Evolutionary conservation across 2,888 invertebrate species (phyloP), one percentile per base, ranked within the genome.

Genomic region (Ectemnius cavifrons): DNA sequence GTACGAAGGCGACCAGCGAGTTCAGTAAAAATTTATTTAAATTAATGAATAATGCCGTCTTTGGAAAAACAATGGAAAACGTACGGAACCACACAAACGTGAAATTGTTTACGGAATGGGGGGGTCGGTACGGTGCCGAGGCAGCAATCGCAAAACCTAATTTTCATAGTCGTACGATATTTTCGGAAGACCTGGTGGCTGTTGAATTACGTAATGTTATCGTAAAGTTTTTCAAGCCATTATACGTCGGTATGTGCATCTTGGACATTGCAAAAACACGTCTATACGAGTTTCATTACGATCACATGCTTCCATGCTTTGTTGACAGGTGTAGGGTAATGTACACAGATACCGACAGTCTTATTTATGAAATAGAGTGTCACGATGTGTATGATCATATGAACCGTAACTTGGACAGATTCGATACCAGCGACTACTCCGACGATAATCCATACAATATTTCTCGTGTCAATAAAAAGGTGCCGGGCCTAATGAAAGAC

Each of bases 31-130:
- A 87, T 71, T 86, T 89, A 69, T 90, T 80, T 72, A 91, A 91
- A 82, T 70, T 89, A 23, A 84, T 89, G 86, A 89, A 89, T 69
- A 90, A 91, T 74, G 71, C 79, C 0, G 77, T 84, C 3, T 87
- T 80, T 70, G 85, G 84, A 13, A 91, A 91, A 83, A 89, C 89
- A 1, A 91, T 91, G 87, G 91, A 91, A 80, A 91, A 91, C 83
- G 87, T 90, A 13, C 76, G 88, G 46, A 91, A 91, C 58, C 80
- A 85, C 72, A 80, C 85, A n/a, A 85, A 89, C 77, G 82, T 92
- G 0, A 84, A 82, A 75, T 62, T 87, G 5, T 70, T 83, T 4
- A 80, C 77, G 3, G 57, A 80, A 37, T 86, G 86, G 85, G 76
- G 82, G 23, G 81, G 80, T 5, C 46, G 75, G 8, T 75, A 75